These are phyloP conservation scores for Butorides virescens DNA, from an alignment of 2,113 vertebrate species.

Conservation along the genomic window DNA sequence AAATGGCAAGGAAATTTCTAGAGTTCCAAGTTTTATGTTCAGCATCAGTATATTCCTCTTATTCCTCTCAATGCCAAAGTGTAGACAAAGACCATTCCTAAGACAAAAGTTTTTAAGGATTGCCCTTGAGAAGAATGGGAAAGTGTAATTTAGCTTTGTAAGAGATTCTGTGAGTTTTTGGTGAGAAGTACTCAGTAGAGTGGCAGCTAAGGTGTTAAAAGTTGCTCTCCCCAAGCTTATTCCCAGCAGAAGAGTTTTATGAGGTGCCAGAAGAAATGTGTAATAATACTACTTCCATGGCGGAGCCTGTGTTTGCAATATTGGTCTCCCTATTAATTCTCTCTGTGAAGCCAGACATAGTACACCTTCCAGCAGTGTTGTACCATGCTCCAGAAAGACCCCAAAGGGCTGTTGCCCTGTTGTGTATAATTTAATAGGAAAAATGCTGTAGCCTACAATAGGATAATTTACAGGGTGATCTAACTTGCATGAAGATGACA, in stretches of 20 bases:
- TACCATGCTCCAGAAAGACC: background rate
- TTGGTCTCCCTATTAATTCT: background rate
- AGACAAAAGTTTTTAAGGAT: background rate
- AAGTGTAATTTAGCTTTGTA: background rate
- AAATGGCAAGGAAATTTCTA: slow-evolving; percentile 61
- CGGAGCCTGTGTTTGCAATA: background rate
- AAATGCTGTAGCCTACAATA: background rate
- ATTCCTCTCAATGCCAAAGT: background rate
- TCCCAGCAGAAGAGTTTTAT: background rate
- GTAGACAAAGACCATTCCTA: background rate
- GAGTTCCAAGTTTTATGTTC: background rate
- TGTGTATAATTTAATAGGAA: background rate
- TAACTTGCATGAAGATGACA: background rate
- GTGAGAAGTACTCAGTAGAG: background rate
- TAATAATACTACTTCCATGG: background rate
- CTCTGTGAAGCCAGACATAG: background rate
- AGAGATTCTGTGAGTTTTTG: background rate
- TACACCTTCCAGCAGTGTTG: background rate
- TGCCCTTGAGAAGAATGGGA: background rate
- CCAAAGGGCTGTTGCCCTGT: background rate
- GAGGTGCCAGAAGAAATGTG: background rate
- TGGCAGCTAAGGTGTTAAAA: background rate
- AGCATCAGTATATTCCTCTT: background rate
- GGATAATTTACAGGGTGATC: background rate
- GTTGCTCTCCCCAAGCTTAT: background rate